Base-by-base conservation (phyloP, 2,888 invertebrate species). In the Cheiracanthium punctorium region DNA sequence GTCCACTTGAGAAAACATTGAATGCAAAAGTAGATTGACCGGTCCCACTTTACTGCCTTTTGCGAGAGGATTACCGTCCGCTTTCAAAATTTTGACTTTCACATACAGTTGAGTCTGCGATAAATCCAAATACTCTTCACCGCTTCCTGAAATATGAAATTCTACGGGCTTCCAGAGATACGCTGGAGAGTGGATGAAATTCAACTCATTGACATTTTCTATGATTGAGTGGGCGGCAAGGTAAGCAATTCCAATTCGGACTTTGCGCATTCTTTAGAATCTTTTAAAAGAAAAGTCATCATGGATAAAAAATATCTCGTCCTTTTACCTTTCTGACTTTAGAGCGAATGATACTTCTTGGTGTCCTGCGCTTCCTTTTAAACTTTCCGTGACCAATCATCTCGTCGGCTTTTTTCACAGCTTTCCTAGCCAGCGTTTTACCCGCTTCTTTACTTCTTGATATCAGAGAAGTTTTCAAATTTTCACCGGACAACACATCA, bases 131-230 rank as follows among this genome's bases (percentile, higher is more conserved):
- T 71, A 80, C 14, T 33, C 58, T 20, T 80, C 80, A 0, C 58
- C 58, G n/a, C 29, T 72, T 14, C 80, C 80, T 8, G 80, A 58
- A 28, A 58, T 64, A 43, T 37, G 14, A 71, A 80, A 80, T 58
- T 71, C 72, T 37, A 72, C 32, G 17, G 80, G 52, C n/a, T 30
- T 14, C 84, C 17, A 72, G 72, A 17, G 28, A 29, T 1, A 58
- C 32, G 32, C 72, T 82, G 1, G 82, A 29, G 10, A 82, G 41
- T 2, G 82, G 72, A 32, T 77, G 76, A 84, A 29, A 84, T 72
- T 84, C 71, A 12, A 73, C 30, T 28, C 48, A 77, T 29, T 81
- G 73, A n/a, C 74, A 43, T 73, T 81, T 73, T 74, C 73, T 30
- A 24, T 65, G 0, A 37, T 48, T 72, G 72, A 0, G 41, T 72